phyloP scores from a whole-genome alignment of 2,888 invertebrate genomes.

The Prenolepis imparis region DNA sequence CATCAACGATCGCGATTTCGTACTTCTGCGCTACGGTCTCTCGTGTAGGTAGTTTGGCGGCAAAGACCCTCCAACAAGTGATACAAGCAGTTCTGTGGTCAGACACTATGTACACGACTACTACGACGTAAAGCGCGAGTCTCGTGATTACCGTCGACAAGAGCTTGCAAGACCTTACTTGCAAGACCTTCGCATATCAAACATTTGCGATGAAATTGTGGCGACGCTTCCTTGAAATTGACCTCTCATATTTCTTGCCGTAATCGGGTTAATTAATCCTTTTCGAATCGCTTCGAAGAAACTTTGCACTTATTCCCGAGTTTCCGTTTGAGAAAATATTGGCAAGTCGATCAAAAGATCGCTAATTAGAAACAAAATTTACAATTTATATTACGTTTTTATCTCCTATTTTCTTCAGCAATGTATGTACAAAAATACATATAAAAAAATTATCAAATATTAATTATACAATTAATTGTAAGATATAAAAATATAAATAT shows the following conservation, averaged over 20 bases:
- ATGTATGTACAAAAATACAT: neutral
- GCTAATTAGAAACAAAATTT: neutral
- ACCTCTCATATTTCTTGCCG: neutral
- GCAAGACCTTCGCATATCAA: slow-evolving; percentile 45
- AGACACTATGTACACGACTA: slow-evolving; percentile 43
- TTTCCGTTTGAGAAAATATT: neutral
- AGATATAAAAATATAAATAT: neutral
- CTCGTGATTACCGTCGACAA: slow-evolving; percentile 43
- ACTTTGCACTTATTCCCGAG: neutral
- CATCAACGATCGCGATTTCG: slow-evolving; percentile 45
- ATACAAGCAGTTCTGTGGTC: slow-evolving; percentile 61
- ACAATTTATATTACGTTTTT: neutral
- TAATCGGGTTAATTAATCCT: neutral
- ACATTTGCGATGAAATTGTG: slow-evolving; percentile 29
- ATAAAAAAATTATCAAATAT: neutral
- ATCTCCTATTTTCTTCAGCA: neutral
- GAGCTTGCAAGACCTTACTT: slow-evolving; percentile 43
- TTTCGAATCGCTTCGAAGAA: neutral
- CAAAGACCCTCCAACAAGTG: slow-evolving; percentile 63
- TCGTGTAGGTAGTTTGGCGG: slow-evolving; percentile 33
- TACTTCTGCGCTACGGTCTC: slow-evolving; percentile 16
- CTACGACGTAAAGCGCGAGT: slow-evolving; percentile 33
- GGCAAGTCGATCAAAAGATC: neutral
- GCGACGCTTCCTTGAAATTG: slow-evolving; percentile 11
- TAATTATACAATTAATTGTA: neutral